Conservation (phyloP, 2,888 invertebrate genomes). For the Sphaeridia pumilis region DNA sequence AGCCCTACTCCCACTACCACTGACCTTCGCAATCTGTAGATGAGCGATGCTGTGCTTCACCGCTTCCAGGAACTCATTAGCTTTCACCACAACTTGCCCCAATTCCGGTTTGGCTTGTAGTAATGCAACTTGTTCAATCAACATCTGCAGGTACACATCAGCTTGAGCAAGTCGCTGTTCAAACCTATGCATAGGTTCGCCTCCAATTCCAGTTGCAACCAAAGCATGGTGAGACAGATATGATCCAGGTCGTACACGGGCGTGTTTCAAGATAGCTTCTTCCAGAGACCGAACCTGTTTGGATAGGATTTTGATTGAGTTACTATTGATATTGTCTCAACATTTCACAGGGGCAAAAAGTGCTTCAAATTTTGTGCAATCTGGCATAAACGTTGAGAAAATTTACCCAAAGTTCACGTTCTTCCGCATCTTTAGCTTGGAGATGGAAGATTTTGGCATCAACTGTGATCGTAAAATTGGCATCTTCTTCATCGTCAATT, state of each 20-base stretch:
- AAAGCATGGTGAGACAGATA: slow-evolving; percentile 28
- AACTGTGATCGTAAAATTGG: slow-evolving; percentile 96
- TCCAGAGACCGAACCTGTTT: slow-evolving; percentile 74
- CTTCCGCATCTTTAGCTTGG: slow-evolving; percentile 89
- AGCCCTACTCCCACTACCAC: too few relatives aligned
- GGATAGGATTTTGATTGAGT: too few relatives aligned
- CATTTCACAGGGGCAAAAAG: background rate
- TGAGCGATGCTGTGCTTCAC: slow-evolving; percentile 97
- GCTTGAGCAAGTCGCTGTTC: slow-evolving; percentile 88
- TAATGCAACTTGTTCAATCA: slow-evolving; percentile 80
- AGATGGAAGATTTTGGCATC: slow-evolving; percentile 99
- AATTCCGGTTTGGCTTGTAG: slow-evolving; percentile 33
- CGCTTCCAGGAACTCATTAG: slow-evolving; percentile 73
- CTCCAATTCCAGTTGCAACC: slow-evolving; percentile 17
- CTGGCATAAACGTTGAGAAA: background rate
- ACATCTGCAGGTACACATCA: slow-evolving; percentile 86
- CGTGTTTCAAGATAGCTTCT: slow-evolving; percentile 81
- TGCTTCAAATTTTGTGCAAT: background rate
- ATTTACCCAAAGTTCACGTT: slow-evolving; percentile 76
- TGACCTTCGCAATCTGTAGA: slow-evolving; percentile 92
- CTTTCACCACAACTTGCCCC: slow-evolving; percentile 29
- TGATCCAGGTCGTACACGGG: slow-evolving; percentile 37
- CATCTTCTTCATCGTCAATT: slow-evolving; percentile 98
- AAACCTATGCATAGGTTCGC: slow-evolving; percentile 42
- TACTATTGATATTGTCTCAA: too few relatives aligned